phyloP scores from a whole-genome alignment of 2,113 vertebrate genomes.

The Tragelaphus scriptus region DNA sequence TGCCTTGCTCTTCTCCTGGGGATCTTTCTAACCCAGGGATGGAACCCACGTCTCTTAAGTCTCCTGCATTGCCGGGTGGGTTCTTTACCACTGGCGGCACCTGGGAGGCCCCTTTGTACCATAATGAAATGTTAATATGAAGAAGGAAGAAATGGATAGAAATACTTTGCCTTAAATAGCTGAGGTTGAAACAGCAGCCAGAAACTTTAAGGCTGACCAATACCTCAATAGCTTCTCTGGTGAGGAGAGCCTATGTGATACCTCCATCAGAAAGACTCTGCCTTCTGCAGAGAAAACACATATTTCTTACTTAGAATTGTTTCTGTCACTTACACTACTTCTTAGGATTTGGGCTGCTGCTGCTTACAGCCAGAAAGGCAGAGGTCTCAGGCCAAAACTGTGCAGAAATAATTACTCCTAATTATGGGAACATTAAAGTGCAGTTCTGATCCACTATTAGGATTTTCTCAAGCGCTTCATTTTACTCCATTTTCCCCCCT shows the following conservation, averaged over 20 bases:
- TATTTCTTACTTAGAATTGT: neutral
- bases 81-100: neutral
- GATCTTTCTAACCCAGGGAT: neutral
- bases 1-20: neutral
- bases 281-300: neutral
- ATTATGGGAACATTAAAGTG: constrained; percentile 40
- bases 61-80: neutral
- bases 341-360: neutral
- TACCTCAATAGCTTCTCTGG: neutral
- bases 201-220: neutral
- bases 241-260: neutral
- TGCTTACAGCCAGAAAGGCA: neutral
- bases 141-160: neutral
- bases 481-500: neutral
- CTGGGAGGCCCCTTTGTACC: neutral
- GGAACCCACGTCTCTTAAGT: neutral
- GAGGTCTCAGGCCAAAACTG: neutral
- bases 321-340: neutral
- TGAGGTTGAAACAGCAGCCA: neutral
- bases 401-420: constrained; percentile 44
- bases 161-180: neutral
- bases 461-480: constrained; percentile 38
- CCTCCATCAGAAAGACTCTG: neutral
- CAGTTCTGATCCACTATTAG: neutral
- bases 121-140: neutral